phyloP scores from a whole-genome alignment of 2,113 vertebrate genomes.

The Sander lucioperca region DNA sequence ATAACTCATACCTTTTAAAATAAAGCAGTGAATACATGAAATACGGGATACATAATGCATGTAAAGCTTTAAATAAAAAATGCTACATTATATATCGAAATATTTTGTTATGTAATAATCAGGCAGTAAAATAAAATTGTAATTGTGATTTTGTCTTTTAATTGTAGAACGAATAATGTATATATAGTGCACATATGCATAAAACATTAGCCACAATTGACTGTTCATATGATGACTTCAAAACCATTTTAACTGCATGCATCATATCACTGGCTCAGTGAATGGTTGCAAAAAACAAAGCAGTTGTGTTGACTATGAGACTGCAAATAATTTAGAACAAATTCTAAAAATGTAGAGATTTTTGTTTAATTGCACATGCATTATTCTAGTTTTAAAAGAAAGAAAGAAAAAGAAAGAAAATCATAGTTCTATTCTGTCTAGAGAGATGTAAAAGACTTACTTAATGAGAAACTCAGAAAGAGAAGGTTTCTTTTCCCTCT shows the following conservation, averaged over 20 bases:
- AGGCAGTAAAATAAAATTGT: not conserved
- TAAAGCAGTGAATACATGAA: not conserved
- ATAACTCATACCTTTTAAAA: conserved; percentile 3
- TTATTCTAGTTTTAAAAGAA: conserved; percentile 2
- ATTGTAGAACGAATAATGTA: not conserved
- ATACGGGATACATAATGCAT: not conserved
- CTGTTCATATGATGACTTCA: not conserved
- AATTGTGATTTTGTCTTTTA: not conserved
- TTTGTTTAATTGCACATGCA: conserved; percentile 14
- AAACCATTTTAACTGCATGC: not conserved
- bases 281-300: conserved; percentile 10
- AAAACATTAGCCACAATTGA: not conserved
- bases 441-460: conserved; percentile 33
- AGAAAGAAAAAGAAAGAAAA: no score
- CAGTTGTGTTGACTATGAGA: conserved; percentile 6
- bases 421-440: conserved; percentile 6
- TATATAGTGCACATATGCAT: not conserved
- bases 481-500: conserved; percentile 15
- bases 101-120: not conserved
- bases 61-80: not conserved
- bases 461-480: conserved; percentile 42
- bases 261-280: conserved; percentile 16
- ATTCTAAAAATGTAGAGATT: conserved; percentile 3
- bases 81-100: no score
- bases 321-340: conserved; percentile 7